These are phyloP conservation scores for Pelagia noctiluca DNA, from an alignment of 30 jellyfish, hydroid and myxozoan genomes.

Conservation along the genomic window DNA sequence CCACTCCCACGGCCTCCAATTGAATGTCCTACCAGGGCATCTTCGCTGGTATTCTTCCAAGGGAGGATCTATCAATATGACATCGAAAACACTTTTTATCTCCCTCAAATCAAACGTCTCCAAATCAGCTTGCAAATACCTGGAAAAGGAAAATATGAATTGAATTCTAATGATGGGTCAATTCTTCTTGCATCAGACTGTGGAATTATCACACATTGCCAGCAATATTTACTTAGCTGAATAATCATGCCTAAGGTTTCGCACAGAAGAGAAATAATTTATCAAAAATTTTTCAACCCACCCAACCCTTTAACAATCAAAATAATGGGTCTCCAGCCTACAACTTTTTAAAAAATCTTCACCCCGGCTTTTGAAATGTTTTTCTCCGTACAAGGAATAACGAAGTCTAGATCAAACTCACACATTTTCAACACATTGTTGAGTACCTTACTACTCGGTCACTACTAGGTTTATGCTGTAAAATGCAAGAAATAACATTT, in stretches of 20 bases:
- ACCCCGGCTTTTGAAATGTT: no score
- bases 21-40: constrained; percentile 95
- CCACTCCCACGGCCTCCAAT: constrained; percentile 99
- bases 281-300: background rate
- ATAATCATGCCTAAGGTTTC: background rate
- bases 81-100: constrained; percentile 91
- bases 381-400: no score
- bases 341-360: background rate
- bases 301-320: background rate
- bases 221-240: no score
- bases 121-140: constrained; percentile 94
- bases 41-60: constrained; percentile 94
- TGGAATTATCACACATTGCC: no score
- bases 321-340: background rate
- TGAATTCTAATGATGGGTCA: no score
- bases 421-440: no score
- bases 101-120: constrained; percentile 86
- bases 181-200: no score
- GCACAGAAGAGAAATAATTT: background rate
- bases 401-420: no score
- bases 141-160: constrained; percentile 13
- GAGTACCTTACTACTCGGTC: no score
- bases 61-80: constrained; percentile 95
- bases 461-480: no score
- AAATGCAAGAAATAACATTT: background rate